A percentile compares a stretch with the other conserved stretches of the same genome.
Conservation (phyloP, 2,888 invertebrate genomes). For the Steinernema hermaphroditum region DNA sequence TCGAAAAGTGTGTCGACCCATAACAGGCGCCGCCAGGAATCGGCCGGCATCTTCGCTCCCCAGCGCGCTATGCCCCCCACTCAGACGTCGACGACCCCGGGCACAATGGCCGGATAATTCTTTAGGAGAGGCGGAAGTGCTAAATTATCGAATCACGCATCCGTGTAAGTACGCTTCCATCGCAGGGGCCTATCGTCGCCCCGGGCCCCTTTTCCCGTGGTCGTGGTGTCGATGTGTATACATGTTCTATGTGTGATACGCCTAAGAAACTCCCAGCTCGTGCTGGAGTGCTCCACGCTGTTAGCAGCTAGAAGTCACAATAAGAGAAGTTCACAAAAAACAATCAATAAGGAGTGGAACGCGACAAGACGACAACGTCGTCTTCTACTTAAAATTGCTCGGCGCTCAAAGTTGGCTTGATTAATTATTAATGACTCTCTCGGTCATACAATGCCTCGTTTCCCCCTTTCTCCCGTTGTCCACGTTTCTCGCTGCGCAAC, state of each 20-base stretch:
- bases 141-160: constrained; percentile 30
- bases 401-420: constrained; percentile 30
- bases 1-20: constrained; percentile 12
- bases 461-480: neutral
- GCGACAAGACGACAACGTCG: constrained; percentile 26
- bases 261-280: neutral
- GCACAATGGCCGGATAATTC: constrained; percentile 30
- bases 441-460: constrained; percentile 21
- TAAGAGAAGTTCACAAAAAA: neutral
- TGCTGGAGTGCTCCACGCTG: no score
- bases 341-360: constrained; percentile 23
- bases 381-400: constrained; percentile 11
- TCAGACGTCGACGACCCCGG: neutral
- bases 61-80: neutral
- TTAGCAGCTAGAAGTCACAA: no score
- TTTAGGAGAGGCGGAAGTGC: constrained; percentile 21
- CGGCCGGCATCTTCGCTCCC: neutral
- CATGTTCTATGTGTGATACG: no score
- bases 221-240: neutral
- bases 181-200: neutral
- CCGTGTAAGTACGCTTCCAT: constrained; percentile 28
- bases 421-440: constrained; percentile 26
- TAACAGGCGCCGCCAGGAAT: neutral
- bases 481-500: neutral
- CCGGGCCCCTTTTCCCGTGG: neutral